Base-by-base conservation (phyloP, 2,888 invertebrate species). In the Phasia obesa region DNA sequence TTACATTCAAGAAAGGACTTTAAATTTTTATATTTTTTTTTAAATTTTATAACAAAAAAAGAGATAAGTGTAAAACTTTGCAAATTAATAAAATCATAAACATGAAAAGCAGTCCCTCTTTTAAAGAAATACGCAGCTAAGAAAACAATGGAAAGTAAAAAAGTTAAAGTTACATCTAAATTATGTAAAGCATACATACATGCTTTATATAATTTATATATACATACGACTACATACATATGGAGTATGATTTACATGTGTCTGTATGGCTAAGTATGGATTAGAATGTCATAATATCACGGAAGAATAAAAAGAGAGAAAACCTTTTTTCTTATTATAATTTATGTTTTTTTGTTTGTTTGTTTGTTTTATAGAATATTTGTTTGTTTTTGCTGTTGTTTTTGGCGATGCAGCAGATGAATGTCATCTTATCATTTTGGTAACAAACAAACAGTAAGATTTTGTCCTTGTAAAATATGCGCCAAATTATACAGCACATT, bases 231-330 rank as follows among this genome's bases (percentile, higher is more conserved):
- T 25, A 25, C 5, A 44, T 5, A 3, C 4, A 47, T 42, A 38
- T 35, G 21, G 55, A 9, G 9, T 15, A 17, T 62, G 60, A 73
- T 73, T 62, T 59, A 42, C n/a, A 70, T 31, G 42, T 44, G 59
- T 65, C 17, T 55, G 31, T 51, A 23, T 35, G 25, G 2, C 7
- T 23, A 44, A 17, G 27, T 65, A 38, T 79, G 47, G 13, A 57
- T 49, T 15, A 47, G 70, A 65, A 60, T 83, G 70, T 74, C 82
- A 83, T 79, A 83, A 75, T 67, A 71, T 64, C 79, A 71, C 65
- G 75, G 21, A 75, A 83, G 79, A 59, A 79, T 83, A 65, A 82
- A 85, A 86, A 86, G 85, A 85, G 83, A 71, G 69, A 73, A 81
- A n/a, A 64, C 38, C 81, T 74, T 80, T 75, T 78, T 69, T 47